These are phyloP conservation scores for Julus scanicus DNA, from an alignment of 2,888 invertebrate species.

Conservation along the genomic window DNA sequence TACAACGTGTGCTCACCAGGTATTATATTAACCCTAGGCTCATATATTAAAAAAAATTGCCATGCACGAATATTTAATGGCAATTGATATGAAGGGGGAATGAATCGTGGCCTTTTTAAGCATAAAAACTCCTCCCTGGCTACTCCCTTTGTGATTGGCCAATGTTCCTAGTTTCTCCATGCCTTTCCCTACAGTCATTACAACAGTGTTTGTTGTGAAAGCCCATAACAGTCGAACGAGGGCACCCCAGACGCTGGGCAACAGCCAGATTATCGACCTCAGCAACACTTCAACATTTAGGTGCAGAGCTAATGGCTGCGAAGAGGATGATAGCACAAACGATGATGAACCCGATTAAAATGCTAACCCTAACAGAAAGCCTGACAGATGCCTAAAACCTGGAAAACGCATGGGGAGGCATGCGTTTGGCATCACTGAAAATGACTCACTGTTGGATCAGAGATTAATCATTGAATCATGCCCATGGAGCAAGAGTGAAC, in stretches of 20 bases:
- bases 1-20: not conserved
- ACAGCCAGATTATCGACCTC: constrained; percentile 45
- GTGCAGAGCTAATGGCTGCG: constrained; percentile 13
- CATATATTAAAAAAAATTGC: not conserved
- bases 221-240: not conserved
- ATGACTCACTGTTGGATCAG: constrained; percentile 28
- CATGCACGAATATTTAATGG: not conserved
- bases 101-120: not conserved
- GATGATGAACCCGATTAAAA: constrained; percentile 27
- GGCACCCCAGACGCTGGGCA: constrained; percentile 22
- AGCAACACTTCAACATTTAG: constrained; percentile 29
- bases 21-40: not conserved
- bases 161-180: not conserved
- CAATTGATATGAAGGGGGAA: not conserved
- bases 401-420: not conserved
- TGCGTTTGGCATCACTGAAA: not conserved
- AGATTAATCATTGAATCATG: constrained; percentile 30
- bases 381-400: constrained; percentile 5
- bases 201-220: not conserved
- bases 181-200: constrained; percentile 3
- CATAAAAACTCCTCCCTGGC: not conserved
- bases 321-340: constrained; percentile 7
- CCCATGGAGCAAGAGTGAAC: not conserved
- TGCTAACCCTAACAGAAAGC: constrained; percentile 20
- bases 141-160: not conserved